Evolutionary conservation across 2,113 vertebrate species (phyloP), one percentile per base, ranked within the genome.

Genomic region (Engraulis encrasicolus): DNA sequence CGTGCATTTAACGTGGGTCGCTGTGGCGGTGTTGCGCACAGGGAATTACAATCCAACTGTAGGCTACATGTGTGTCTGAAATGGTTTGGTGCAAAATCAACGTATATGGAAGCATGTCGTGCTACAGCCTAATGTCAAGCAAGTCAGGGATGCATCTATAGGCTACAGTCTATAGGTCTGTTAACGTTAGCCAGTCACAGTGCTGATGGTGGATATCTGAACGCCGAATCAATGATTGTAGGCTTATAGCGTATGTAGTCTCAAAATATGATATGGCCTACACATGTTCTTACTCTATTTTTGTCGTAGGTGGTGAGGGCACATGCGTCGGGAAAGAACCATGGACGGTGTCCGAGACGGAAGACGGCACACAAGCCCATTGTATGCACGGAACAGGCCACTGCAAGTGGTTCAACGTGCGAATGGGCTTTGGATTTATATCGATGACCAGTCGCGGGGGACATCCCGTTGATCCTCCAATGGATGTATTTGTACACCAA

Each of bases 401-500:
- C 92, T 96, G 95, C 91, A 96, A 96, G 88, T 96, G 95, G 95
- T 96, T 96, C 92, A 96, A 96, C 87, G 95, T 96, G 88, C 94
- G 95, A 36, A 96, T 96, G 95, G 95, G 95, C 61, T 96, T 96
- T 90, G 95, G 95, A 84, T 96, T 96, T 93, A 96, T 97, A 92
- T 96, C 95, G 91, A 97, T 96, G 96, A 91, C 93, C 86, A 95
- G 84, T 87, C 95, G 95, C 85, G 94, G 95, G 88, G 95, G 94
- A 92, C 94, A 88, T 88, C 94, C 94, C 87, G 89, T 96, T 94
- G 96, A 96, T 84, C 89, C 92, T 83, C 94, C 95, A 7, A 94
- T 96, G 83, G 95, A 96, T 92, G 96, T 96, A 83, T 96, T 96
- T 93, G 96, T 96, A 90, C 96, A 96, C 95, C 96, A 96, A 96